These are phyloP conservation scores for Labeo calbasu DNA, from an alignment of 2,797 vertebrate species.

Conservation along the genomic window DNA sequence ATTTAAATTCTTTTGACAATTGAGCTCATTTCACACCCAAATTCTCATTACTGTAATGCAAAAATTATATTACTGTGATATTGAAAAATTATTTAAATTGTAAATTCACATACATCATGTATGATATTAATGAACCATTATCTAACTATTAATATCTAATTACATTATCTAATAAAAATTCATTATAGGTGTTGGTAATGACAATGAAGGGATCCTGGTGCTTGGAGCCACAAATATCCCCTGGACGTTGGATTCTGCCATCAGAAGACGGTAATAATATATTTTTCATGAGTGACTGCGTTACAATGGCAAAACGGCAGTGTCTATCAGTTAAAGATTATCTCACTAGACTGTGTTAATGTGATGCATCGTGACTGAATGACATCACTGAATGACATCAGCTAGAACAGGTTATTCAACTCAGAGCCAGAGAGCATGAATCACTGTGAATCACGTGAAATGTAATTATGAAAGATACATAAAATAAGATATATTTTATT, in stretches of 20 bases:
- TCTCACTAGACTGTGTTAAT: not conserved
- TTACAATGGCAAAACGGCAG: not conserved
- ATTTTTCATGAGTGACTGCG: not conserved
- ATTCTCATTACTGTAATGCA: not conserved
- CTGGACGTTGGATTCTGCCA: slow-evolving; percentile 98
- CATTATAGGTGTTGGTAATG: slow-evolving; percentile 88
- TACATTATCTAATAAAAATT: slow-evolving; percentile 8
- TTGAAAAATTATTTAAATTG: not conserved
- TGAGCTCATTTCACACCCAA: not conserved
- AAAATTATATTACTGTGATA: not conserved
- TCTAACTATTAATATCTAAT: not conserved
- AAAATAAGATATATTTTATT: too few species aligned
- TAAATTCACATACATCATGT: not conserved
- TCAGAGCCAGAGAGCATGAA: not conserved
- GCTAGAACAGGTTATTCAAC: slow-evolving; percentile 48
- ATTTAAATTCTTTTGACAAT: not conserved
- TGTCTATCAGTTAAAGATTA: not conserved
- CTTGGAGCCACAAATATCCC: slow-evolving; percentile 99
- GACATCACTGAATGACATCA: slow-evolving; percentile 25
- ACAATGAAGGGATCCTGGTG: slow-evolving; percentile 97
- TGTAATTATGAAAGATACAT: not conserved
- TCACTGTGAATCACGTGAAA: slow-evolving; percentile 13
- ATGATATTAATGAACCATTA: too few species aligned
- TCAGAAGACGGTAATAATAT: slow-evolving; percentile 88
- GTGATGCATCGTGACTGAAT: not conserved